phyloP scores from a whole-genome alignment of 2,888 invertebrate species.

The Prionchulus punctatus region DNA sequence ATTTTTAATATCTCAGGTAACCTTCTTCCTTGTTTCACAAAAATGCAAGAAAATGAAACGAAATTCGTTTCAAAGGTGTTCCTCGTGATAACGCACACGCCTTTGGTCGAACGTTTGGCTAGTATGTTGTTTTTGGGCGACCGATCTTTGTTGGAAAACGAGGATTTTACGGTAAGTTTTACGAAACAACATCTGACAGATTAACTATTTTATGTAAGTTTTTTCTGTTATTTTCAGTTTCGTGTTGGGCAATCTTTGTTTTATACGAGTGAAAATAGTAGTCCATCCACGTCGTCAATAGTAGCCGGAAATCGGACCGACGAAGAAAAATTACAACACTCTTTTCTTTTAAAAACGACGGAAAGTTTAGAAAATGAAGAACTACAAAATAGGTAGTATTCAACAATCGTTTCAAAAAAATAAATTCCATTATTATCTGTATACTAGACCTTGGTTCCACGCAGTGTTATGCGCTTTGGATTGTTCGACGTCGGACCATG shows the following conservation, averaged over 20 bases:
- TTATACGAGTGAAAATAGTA: neutral
- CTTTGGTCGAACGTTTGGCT: slow-evolving; percentile 72
- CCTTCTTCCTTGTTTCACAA: neutral
- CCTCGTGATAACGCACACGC: slow-evolving; percentile 73
- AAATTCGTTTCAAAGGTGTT: slow-evolving; percentile 45
- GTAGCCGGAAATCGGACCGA: neutral
- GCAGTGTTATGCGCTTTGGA: slow-evolving; percentile 59
- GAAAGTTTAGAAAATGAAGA: neutral
- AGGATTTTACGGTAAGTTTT: neutral
- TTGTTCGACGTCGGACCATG: slow-evolving; percentile 81
- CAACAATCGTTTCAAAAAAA: no score
- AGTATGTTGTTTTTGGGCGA: slow-evolving; percentile 76
- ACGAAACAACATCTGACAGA: no score
- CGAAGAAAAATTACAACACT: slow-evolving; percentile 4
- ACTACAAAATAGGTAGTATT: no score
- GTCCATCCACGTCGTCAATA: no score
- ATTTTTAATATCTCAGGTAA: slow-evolving; percentile 69
- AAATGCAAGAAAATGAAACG: neutral
- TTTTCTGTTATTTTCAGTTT: slow-evolving; percentile 1
- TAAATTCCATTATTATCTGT: no score
- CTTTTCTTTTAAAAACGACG: neutral
- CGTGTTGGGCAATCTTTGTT: neutral
- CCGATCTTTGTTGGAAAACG: slow-evolving; percentile 22
- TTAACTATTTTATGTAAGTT: no score
- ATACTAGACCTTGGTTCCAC: slow-evolving; percentile 5